Percentiles rank a stretch among this genome's conserved stretches.
Conservation (phyloP, 2,888 invertebrate genomes). For the Platycheirus albimanus region DNA sequence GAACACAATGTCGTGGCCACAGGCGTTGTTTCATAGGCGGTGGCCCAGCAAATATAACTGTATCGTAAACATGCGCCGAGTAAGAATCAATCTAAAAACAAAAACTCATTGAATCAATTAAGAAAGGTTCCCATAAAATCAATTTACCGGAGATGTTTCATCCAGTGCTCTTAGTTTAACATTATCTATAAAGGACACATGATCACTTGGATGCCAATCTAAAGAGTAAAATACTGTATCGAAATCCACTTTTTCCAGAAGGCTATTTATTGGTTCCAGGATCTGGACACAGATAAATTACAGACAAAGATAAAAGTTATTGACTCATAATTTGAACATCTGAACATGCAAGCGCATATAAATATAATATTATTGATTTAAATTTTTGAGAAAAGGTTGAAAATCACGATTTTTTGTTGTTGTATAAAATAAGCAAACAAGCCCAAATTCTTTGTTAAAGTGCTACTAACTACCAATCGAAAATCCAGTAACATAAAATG, state of each 20-base stretch:
- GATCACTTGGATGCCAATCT: conserved; percentile 98
- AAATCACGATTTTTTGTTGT: too few relatives aligned
- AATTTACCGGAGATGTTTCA: conserved; percentile 87
- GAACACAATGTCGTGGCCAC: conserved; percentile 98
- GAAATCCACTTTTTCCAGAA: conserved; percentile 91
- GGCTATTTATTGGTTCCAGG: conserved; percentile 91
- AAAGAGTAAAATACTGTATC: conserved; percentile 95
- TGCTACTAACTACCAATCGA: too few relatives aligned
- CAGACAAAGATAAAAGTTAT: too few relatives aligned
- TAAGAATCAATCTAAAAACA: conserved; percentile 86
- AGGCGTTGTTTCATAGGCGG: conserved; percentile 93
- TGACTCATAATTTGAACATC: too few relatives aligned
- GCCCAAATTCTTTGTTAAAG: too few relatives aligned
- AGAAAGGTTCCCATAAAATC: background rate
- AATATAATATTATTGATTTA: too few relatives aligned
- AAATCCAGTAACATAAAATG: too few relatives aligned
- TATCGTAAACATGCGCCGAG: conserved; percentile 92
- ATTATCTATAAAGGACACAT: conserved; percentile 97
- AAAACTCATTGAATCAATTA: background rate
- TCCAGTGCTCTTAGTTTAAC: conserved; percentile 90
- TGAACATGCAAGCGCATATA: too few relatives aligned
- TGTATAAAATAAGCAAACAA: too few relatives aligned
- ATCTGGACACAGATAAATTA: too few relatives aligned
- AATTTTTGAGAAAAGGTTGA: too few relatives aligned
- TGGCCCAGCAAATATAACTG: conserved; percentile 95